Base-by-base conservation (phyloP, 2,797 vertebrate species). In the Perodicticus potto region DNA sequence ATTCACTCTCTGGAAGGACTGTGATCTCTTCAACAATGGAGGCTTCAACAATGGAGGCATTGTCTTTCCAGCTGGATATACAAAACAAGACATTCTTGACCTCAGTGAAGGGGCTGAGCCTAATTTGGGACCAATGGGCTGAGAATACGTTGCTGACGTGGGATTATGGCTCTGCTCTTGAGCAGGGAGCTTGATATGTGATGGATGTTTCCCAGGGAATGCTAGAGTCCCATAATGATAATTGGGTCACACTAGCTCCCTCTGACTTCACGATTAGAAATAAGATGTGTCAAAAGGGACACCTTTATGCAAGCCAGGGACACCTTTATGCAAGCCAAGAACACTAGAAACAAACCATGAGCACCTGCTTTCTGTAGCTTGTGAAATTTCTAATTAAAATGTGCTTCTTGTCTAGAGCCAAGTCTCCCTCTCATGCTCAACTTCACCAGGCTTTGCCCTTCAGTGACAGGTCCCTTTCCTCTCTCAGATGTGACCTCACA, bases 261-360 rank as follows among this genome's bases (percentile, higher is more conserved):
- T 89, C 16, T 73, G 53, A 84, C 32, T 95, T 85, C 59, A 59
- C 43, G 65, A 53, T 85, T 55, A 76, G 43, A 76, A 94, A 87
- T 16, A 76, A 70, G 80, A 70, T 13, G 53, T 49, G 59, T 45
- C 23, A 32, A 43, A 83, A 86, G 61, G 86, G 76, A 65, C 34
- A 43, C 89, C n/a, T 61, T 67, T 61, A 34, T 3, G 0, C 29
- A 55, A 34, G 43, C 83, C 43, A 86, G 61, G 86, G 81, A 65
- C 34, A 53, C 89, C n/a, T 59, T 67, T 61, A 34, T 4, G 0
- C 29, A 55, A 34, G 43, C 83, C 43, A 88, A 59, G 77, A 69
- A n/a, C 53, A 23, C 27, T n/a, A 37, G 59, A 49, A 77, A 63
- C 22, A 76, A 85, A 40, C 11, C n/a, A 13, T 0, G 20, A 32